Evolutionary conservation across 2,797 vertebrate genomes (phyloP).

Genomic region (Ibycter americanus): DNA sequence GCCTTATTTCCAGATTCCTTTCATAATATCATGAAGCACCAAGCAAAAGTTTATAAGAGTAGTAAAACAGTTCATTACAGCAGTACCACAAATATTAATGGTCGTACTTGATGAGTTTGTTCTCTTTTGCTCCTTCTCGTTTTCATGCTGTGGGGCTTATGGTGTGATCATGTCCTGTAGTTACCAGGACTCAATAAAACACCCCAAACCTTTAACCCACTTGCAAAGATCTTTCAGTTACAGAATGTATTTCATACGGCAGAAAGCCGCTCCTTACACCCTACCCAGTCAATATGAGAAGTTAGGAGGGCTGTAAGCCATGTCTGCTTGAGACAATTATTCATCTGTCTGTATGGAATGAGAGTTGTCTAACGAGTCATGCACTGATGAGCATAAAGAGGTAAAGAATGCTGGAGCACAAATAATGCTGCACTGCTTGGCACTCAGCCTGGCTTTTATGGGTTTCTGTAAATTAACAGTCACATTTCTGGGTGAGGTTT

Average conservation of each 20-base stretch:
- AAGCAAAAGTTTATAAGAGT: background rate
- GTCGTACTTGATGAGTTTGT: background rate
- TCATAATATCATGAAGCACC: background rate
- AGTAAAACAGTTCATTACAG: background rate
- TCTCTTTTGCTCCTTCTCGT: background rate
- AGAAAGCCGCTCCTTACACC: background rate
- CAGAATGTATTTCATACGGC: background rate
- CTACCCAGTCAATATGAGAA: background rate
- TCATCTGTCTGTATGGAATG: constrained; percentile 52
- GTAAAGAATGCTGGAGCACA: constrained; percentile 52
- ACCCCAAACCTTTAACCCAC: background rate
- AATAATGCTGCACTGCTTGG: constrained; percentile 56
- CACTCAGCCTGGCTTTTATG: constrained; percentile 61
- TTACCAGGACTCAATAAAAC: background rate
- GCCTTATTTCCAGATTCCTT: background rate
- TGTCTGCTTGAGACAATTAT: constrained; percentile 42
- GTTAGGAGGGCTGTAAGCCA: background rate
- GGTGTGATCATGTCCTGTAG: background rate
- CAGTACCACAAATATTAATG: background rate
- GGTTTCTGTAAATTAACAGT: constrained; percentile 62
- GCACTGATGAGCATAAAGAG: constrained; percentile 57
- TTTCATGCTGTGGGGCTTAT: background rate
- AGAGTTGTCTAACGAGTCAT: constrained; percentile 59
- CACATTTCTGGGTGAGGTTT: constrained; percentile 66
- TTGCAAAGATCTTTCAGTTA: background rate